Evolutionary conservation across 2,797 vertebrate genomes (phyloP), one percentile per base, ranked within the genome.

Genomic region (Choloepus didactylus): DNA sequence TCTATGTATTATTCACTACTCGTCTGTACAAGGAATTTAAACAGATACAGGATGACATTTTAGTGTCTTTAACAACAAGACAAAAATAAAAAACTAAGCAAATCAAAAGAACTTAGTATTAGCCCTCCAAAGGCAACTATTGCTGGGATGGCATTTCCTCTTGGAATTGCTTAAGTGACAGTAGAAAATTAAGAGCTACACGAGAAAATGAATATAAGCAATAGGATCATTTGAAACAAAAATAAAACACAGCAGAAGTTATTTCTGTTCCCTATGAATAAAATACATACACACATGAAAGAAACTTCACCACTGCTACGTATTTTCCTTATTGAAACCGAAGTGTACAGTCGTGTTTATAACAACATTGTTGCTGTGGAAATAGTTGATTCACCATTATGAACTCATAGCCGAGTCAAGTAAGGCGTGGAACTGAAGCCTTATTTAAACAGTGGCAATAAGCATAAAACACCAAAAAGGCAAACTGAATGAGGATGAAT

Each of bases 1-100:
- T 64, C 46, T 98, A 98, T 99, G 99, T 99, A 98, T 98, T 97
- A 49, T 96, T 90, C 35, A 29, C 83, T 94, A 10, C 95, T 98
- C 95, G 97, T 95, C 76, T 66, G 83, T 73, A 95, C 66, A 44
- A 80, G 23, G 95, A 94, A 97, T 92, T 97, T 97, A 97, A 98
- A 87, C 98, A 96, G 98, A 98, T 98, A 96, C 96, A 98, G 97
- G 25, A 9, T 12, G 80, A 66, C 29, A 92, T 23, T 89, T 96
- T 79, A 85, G 73, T 38, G 27, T 83, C 27, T 79, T 56, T 54
- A 79, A 41, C 46, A 94, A 64, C 31, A 86, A 93, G 23, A 64
- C 69, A 83, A 41, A 51, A 51, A 72, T 0, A 27, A 77, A 94
- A 92, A 89, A n/a, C 51, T 25, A 81, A 7, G n/a, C 83, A 72